A percentile compares a stretch with the other conserved stretches of the same genome.
phyloP scores from a whole-genome alignment of 1,140 invertebrate genomes.

The Thaumetopoea pityocampa region DNA sequence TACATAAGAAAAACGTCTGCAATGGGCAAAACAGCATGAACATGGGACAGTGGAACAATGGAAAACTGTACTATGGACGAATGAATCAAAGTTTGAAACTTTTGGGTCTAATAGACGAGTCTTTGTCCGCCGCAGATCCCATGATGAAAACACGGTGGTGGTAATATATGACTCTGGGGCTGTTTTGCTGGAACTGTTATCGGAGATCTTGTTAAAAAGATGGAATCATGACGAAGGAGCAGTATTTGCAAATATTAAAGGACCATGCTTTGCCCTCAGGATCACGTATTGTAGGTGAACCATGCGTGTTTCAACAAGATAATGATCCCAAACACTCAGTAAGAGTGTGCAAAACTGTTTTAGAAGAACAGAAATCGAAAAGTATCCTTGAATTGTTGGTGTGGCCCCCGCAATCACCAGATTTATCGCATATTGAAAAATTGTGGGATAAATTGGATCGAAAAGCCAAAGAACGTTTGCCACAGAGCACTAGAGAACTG shows the following conservation, averaged over 20 bases:
- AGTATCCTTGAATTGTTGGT: too few species aligned
- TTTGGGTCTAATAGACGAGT: conserved; percentile 7
- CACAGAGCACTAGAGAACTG: too few species aligned
- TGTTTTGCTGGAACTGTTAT: conserved; percentile 1
- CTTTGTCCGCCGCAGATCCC: not conserved
- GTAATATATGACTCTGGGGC: conserved; percentile 1
- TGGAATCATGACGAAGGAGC: conserved; percentile 3
- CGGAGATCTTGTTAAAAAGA: conserved; percentile 7
- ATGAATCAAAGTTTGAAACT: conserved; percentile 13
- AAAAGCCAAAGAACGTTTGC: too few species aligned
- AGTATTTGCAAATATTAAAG: not conserved
- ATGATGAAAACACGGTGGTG: conserved; percentile 1
- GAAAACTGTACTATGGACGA: conserved; percentile 7
- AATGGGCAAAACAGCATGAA: conserved; percentile 9
- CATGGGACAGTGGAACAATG: conserved; percentile 9
- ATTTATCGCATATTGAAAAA: too few species aligned
- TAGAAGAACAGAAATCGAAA: too few species aligned
- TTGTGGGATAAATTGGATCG: too few species aligned
- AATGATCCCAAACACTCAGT: too few species aligned
- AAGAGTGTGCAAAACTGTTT: too few species aligned
- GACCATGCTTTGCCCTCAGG: conserved; percentile 1
- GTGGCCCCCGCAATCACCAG: too few species aligned
- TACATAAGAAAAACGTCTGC: conserved; percentile 1
- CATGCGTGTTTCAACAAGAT: conserved; percentile 6
- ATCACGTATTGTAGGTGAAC: not conserved